Conservation (phyloP, 2,113 vertebrate species). For the Pelecanus crispus region DNA sequence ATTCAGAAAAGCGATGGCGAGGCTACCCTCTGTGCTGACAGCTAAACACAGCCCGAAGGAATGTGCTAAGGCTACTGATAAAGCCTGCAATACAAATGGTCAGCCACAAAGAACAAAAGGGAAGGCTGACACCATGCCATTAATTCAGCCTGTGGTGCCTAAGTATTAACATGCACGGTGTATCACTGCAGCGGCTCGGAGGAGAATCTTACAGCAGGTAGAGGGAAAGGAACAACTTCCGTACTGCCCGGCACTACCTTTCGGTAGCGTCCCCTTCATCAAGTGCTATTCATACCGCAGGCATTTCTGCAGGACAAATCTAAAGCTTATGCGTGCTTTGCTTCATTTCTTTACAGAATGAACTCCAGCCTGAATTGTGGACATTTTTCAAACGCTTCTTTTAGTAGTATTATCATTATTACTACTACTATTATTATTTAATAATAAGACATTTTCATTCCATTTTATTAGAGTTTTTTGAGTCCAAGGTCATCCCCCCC, state of each 20-base stretch:
- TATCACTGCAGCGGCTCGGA: background rate
- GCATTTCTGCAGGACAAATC: background rate
- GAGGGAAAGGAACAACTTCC: background rate
- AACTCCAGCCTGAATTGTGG: background rate
- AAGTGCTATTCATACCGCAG: background rate
- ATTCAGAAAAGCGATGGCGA: background rate
- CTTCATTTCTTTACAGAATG: background rate
- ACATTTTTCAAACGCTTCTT: background rate
- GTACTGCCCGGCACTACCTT: background rate
- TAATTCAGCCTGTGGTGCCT: background rate
- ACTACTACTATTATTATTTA: background rate
- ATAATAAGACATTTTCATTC: background rate
- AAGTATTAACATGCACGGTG: background rate
- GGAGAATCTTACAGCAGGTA: background rate
- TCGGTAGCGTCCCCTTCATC: fast-evolving
- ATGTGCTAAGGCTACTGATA: background rate
- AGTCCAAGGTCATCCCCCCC: fast-evolving
- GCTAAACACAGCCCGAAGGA: background rate
- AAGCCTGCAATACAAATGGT: background rate
- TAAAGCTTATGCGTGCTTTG: fast-evolving
- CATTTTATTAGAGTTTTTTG: background rate
- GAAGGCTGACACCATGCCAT: conserved; percentile 3
- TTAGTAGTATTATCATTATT: background rate
- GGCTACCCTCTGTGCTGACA: background rate
- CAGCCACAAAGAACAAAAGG: conserved; percentile 47